Percentiles rank a stretch among this genome's conserved stretches.
These are phyloP conservation scores for Malacosoma neustria DNA, from an alignment of 2,888 invertebrate species.

Conservation along the genomic window DNA sequence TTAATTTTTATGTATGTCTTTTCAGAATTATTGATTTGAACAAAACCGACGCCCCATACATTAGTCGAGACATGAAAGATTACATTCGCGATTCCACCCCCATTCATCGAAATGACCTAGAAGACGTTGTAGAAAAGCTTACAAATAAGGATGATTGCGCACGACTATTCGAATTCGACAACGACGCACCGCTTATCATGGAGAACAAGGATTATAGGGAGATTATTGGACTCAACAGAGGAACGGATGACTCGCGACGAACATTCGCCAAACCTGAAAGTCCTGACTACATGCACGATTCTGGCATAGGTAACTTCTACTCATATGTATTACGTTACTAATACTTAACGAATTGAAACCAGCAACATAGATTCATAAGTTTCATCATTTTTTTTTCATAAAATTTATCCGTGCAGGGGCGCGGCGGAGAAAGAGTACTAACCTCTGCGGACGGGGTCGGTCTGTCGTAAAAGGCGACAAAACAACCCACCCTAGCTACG, in stretches of 20 bases:
- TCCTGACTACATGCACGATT: constrained; percentile 72
- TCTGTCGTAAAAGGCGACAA: too few species aligned
- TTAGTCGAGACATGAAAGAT: constrained; percentile 52
- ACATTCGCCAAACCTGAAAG: constrained; percentile 65
- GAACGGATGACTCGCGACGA: constrained; percentile 65
- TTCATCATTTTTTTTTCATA: too few species aligned
- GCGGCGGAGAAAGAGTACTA: too few species aligned
- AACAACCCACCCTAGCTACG: too few species aligned
- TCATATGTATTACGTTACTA: too few species aligned
- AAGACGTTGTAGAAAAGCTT: constrained; percentile 59
- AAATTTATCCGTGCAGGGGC: too few species aligned
- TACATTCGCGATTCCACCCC: constrained; percentile 48
- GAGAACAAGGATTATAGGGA: constrained; percentile 65
- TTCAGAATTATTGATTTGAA: constrained; percentile 70
- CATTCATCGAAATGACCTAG: constrained; percentile 36
- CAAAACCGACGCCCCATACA: constrained; percentile 57
- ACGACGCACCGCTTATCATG: constrained; percentile 67
- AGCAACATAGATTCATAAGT: too few species aligned
- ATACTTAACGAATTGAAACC: too few species aligned
- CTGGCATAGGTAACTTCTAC: constrained; percentile 69
- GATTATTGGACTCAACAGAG: constrained; percentile 64
- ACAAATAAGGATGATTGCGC: constrained; percentile 64
- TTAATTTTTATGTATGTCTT: constrained; percentile 7
- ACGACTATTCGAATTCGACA: constrained; percentile 75
- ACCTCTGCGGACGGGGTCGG: too few species aligned